Base-by-base conservation (phyloP, 2,113 vertebrate genomes). In the Silurus asotus region DNA sequence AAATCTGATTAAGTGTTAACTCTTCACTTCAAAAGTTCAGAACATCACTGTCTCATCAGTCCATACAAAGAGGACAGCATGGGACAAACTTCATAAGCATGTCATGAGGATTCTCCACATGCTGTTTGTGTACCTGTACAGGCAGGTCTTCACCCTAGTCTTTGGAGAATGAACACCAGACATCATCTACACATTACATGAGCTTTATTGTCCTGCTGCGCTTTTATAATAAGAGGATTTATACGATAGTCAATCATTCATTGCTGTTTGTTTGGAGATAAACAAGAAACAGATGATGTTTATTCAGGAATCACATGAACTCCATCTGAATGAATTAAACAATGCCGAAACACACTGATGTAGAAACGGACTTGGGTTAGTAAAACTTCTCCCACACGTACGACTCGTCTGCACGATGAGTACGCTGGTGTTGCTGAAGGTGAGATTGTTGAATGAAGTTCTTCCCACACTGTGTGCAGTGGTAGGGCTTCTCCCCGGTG, bases 401-500 rank as follows among this genome's bases (percentile, higher is more conserved):
- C 11, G 13, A 2, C 0, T 15, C 25, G 23, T 55, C 74, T 55
- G 11, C 51, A 45, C 15, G 7, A 4, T 77, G 74, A 56, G 51
- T 77, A 51, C 49, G 74, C 74, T 77, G 74, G 51, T 77, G 74
- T n/a, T 55, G 74, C 7, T 77, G 51, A 14, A 77, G 74, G 14
- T 77, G 74, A 15, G 48, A 48, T 14, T 55, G 49, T 7, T 77
- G 51, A 25, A 77, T 77, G 5, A 77, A 77, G 10, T 55, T 55
- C 51, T 77, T 77, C 23, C 51, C 74, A 8, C 74, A 77, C 2
- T 77, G 74, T 1, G 74, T 55, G 74, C 74, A 77, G n/a, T 55
- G 49, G 7, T 77, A 77, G 2, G 74, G 74, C 6, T 77, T 77
- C n/a, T 77, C 74, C 2, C 74, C 74, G 2, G 74, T 77, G 74